Evolutionary conservation across 1,140 invertebrate species (phyloP).

Genomic region (Caenorhabditis inopinata): DNA sequence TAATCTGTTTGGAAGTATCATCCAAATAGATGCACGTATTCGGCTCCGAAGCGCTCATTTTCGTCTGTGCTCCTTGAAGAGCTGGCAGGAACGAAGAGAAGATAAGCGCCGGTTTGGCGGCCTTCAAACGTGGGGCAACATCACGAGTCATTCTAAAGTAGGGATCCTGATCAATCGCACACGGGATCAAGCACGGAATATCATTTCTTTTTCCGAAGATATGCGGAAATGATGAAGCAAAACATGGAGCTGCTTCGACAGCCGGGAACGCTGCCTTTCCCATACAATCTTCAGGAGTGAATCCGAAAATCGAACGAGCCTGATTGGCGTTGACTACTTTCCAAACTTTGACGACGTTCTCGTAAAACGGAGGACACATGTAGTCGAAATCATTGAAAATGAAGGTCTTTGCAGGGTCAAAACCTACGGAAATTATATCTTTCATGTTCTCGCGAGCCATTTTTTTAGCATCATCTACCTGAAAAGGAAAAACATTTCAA

Average conservation of each 20-base stretch:
- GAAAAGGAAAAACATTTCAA: too few species aligned
- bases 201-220: constrained; percentile 82
- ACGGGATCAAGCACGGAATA: constrained; percentile 89
- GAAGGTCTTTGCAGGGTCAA: constrained; percentile 91
- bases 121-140: constrained; percentile 84
- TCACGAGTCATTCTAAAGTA: constrained; percentile 98
- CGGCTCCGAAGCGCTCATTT: constrained; percentile 94
- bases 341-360: constrained; percentile 86
- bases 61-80: constrained; percentile 89
- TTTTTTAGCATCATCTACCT: constrained; percentile 81
- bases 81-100: constrained; percentile 94
- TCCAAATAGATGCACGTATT: constrained; percentile 92
- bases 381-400: constrained; percentile 93
- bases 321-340: constrained; percentile 94
- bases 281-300: constrained; percentile 87
- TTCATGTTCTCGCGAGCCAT: constrained; percentile 88
- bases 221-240: constrained; percentile 90
- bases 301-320: constrained; percentile 88
- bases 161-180: constrained; percentile 99
- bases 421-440: constrained; percentile 97
- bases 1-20: constrained; percentile 93
- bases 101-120: constrained; percentile 86
- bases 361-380: constrained; percentile 88
- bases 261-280: constrained; percentile 96
- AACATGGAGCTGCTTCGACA: constrained; percentile 89